These are phyloP conservation scores for Drosophila nigricruria DNA, from an alignment of 2,888 invertebrate genomes.

Conservation along the genomic window DNA sequence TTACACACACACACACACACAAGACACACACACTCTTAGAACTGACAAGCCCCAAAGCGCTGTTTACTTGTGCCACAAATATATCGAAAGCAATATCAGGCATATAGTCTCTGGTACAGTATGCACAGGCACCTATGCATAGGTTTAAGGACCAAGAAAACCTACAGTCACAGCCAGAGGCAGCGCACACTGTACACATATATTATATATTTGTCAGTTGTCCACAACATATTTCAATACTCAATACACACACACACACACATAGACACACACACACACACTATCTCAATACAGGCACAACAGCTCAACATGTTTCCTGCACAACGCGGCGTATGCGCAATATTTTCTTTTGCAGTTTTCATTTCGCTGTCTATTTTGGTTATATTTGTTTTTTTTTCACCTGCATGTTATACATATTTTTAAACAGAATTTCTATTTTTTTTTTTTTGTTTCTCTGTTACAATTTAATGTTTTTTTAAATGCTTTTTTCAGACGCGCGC, in stretches of 20 bases:
- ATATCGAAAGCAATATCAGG: constrained; percentile 1
- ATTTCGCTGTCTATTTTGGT: constrained; percentile 25
- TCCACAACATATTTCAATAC: constrained; percentile 10
- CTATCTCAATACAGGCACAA: not conserved
- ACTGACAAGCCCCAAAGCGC: not conserved
- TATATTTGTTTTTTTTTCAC: constrained; percentile 30
- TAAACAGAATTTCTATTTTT: constrained; percentile 10
- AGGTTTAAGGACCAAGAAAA: too few species aligned
- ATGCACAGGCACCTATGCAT: constrained; percentile 18
- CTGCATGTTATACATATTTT: constrained; percentile 16
- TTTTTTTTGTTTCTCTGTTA: constrained; percentile 3
- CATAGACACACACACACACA: constrained; percentile 1
- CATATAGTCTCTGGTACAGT: constrained; percentile 21
- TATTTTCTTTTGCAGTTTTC: constrained; percentile 7
- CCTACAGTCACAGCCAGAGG: not conserved
- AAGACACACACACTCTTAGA: constrained; percentile 24
- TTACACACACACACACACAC: constrained; percentile 27
- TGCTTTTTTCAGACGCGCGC: constrained; percentile 41
- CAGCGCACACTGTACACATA: constrained; percentile 24
- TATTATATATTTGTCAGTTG: constrained; percentile 22
- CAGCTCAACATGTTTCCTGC: constrained; percentile 23
- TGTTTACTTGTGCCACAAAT: not conserved
- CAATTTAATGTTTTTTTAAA: constrained; percentile 58
- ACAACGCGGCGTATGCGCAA: constrained; percentile 60
- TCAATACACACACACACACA: constrained; percentile 4